Percentiles rank a stretch among this genome's conserved stretches.
Evolutionary conservation across 2,113 vertebrate genomes (phyloP).

Genomic region (Notarius lentiginosus): DNA sequence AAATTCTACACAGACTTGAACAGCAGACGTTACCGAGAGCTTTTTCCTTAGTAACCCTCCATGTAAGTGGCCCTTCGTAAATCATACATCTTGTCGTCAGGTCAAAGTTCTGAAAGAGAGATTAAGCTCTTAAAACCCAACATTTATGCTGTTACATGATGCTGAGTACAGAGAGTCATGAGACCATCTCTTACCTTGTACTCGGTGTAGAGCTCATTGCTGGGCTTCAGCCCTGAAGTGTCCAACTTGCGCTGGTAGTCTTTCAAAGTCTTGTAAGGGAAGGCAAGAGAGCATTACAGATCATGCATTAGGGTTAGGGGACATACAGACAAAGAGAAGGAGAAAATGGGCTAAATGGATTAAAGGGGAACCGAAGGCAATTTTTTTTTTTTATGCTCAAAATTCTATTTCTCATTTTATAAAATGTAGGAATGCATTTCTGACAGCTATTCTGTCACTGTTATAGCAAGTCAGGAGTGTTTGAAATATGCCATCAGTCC

Average conservation of each 20-base stretch:
- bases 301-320: neutral
- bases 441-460: no score
- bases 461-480: no score
- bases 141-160: neutral
- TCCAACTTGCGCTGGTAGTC: constrained; percentile 89
- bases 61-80: constrained; percentile 80
- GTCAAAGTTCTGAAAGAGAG: constrained; percentile 75
- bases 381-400: no score
- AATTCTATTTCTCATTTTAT: no score
- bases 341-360: neutral
- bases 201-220: constrained; percentile 79
- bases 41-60: constrained; percentile 86
- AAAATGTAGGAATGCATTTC: no score
- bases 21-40: constrained; percentile 73
- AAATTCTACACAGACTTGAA: neutral
- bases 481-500: no score
- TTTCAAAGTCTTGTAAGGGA: constrained; percentile 74
- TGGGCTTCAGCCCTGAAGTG: constrained; percentile 83
- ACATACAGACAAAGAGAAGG: neutral
- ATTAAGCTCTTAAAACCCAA: neutral
- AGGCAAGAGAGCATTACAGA: neutral
- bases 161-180: neutral
- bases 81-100: constrained; percentile 79
- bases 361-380: no score
- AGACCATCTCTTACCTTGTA: constrained; percentile 71